Base-by-base conservation (phyloP, 2,113 vertebrate genomes). In the Atherinomorus stipes region DNA sequence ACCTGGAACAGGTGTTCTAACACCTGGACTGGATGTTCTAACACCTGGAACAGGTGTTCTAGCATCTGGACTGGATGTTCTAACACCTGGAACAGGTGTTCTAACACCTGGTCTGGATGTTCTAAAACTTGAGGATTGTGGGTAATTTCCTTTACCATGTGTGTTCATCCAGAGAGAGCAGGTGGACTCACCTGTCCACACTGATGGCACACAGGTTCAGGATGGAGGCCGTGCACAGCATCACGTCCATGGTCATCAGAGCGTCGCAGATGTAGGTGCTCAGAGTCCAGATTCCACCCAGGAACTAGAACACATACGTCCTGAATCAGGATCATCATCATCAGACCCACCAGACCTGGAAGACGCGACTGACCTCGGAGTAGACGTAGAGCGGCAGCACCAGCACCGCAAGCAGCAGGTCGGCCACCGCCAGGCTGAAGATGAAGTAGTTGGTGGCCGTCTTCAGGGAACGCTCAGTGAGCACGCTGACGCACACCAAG, bases 231-330 rank as follows among this genome's bases (percentile, higher is more conserved):
- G 94, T 95, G 72, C 94, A 95, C 53, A 95, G 89, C 94, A 95
- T 94, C 59, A 95, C 94, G 0, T 95, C 94, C 94, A 95, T 94
- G 19, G 93, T 93, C 94, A 95, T 95, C 64, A 94, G 88, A n/a
- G 89, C 90, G 22, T 95, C 94, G 37, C 94, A 95, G 56, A 93
- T 72, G 53, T 78, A 87, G 42, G 80, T 89, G 83, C 89, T 92
- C 40, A 95, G 81, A 0, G 92, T 94, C 94, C 94, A 95, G 34
- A 91, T 76, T 3, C 94, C 94, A 2, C 94, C 93, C 21, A 94
- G 80, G 64, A 94, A 95, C 94, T 95, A 44, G 4, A 53, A 10
- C n/a, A 66, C 59, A 78, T 19, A 54, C 4, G 52, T 28, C 25
- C 23, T 40, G 10, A 22, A 60, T 34, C 12, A 28, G 6, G 28